A percentile compares a stretch with the other conserved stretches of the same genome.
Evolutionary conservation across 53 echinoderm and acorn worm genomes (phyloP).

Genomic region (Stichopus horrens): DNA sequence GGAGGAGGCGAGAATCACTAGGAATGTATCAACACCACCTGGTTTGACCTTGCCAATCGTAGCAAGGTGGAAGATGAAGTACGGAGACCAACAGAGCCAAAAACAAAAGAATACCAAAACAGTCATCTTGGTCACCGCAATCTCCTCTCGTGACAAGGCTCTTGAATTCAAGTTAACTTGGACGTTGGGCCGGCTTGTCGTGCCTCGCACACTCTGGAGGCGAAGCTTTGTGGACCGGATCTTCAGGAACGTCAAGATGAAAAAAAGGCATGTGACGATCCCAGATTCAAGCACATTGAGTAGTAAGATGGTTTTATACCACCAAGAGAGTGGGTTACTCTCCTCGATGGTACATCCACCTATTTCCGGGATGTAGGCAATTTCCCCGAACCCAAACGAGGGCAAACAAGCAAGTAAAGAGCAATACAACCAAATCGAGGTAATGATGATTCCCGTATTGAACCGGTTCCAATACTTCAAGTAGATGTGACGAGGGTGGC

Average conservation of each 20-base stretch:
- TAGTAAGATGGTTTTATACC: conserved; percentile 9
- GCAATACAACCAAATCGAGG: neutral
- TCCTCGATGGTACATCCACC: conserved; percentile 14
- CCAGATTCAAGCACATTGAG: conserved; percentile 27
- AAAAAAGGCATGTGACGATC: conserved; percentile 18
- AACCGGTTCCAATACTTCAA: conserved; percentile 1
- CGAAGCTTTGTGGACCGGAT: conserved; percentile 32
- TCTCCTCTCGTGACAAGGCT: conserved; percentile 28
- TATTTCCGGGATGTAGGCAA: conserved; percentile 4
- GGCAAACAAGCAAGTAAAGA: neutral
- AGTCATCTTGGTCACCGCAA: conserved; percentile 32
- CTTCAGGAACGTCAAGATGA: conserved; percentile 30
- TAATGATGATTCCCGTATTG: neutral
- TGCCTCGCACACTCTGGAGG: neutral
- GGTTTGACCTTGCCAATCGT: conserved; percentile 20
- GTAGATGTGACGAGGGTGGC: conserved; percentile 7
- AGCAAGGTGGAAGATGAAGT: conserved; percentile 15
- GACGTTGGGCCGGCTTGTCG: neutral
- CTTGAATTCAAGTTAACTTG: neutral
- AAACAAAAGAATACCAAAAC: conserved; percentile 1
- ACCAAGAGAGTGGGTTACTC: neutral
- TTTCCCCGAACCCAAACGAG: conserved; percentile 4
- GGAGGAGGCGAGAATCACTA: conserved; percentile 21
- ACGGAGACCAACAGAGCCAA: conserved; percentile 24
- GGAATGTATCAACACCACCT: neutral